phyloP scores from a whole-genome alignment of 2,797 vertebrate species.

The Notoglanidium macrostoma region DNA sequence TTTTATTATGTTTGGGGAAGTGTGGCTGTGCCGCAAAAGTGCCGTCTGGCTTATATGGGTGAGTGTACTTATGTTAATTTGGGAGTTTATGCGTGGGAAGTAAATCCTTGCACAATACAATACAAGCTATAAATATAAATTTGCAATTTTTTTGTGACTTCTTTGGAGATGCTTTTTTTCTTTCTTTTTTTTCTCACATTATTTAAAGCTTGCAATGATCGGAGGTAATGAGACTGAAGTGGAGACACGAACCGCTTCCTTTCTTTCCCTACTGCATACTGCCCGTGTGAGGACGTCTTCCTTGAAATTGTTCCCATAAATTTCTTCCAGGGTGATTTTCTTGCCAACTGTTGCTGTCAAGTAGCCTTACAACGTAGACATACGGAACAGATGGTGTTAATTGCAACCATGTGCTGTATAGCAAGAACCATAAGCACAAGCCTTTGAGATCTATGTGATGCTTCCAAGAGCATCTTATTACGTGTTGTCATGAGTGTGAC shows the following conservation, averaged over 20 bases:
- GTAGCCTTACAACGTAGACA: constrained; percentile 8
- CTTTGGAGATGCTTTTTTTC: not conserved
- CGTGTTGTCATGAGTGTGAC: not conserved
- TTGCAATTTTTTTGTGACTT: not conserved
- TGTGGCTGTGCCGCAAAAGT: constrained; percentile 74
- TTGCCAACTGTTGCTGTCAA: constrained; percentile 38
- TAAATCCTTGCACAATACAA: not conserved
- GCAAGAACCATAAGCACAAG: constrained; percentile 31
- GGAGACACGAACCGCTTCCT: not conserved
- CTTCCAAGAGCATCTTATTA: constrained; percentile 10
- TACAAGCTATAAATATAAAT: not conserved
- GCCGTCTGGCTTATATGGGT: constrained; percentile 75
- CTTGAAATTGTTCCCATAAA: constrained; percentile 5
- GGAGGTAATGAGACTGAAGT: not conserved
- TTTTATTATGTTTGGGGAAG: constrained; percentile 77
- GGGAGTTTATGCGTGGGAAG: not conserved
- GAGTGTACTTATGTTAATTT: constrained; percentile 59
- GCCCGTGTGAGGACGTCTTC: not conserved
- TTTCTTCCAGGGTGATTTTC: not conserved
- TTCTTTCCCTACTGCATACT: not conserved
- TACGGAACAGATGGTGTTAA: constrained; percentile 47
- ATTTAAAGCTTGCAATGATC: too few relatives aligned
- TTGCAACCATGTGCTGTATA: constrained; percentile 15
- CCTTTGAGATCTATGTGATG: constrained; percentile 22
- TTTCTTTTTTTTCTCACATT: not conserved